A percentile compares a stretch with the other conserved stretches of the same genome.
These are phyloP conservation scores for Dissostichus mawsoni DNA, from an alignment of 2,113 vertebrate species.

Conservation along the genomic window DNA sequence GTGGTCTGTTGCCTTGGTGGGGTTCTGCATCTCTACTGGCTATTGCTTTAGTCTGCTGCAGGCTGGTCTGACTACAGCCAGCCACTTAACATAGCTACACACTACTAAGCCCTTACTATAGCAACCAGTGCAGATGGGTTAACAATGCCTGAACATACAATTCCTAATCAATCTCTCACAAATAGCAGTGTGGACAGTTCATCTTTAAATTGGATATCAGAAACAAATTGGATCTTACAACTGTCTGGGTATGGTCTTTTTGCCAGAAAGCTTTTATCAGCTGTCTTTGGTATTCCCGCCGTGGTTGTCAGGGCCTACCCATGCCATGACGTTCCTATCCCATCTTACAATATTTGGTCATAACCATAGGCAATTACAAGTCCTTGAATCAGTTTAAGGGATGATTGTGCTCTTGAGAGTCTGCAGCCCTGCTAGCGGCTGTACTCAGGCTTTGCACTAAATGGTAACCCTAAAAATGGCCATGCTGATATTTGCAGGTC, in stretches of 20 bases:
- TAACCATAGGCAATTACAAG: not conserved
- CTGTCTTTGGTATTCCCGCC: not conserved
- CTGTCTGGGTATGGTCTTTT: conserved; percentile 7
- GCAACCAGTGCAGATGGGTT: conserved; percentile 24
- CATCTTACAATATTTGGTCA: not conserved
- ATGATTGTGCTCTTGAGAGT: not conserved
- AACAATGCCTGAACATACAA: conserved; percentile 3
- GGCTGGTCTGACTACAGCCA: conserved; percentile 8
- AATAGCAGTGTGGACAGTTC: conserved; percentile 17
- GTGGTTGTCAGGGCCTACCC: not conserved
- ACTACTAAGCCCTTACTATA: conserved; percentile 12
- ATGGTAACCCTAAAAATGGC: too few species aligned
- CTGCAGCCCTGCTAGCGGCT: not conserved
- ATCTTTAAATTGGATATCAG: conserved; percentile 16
- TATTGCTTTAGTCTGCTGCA: conserved; percentile 23
- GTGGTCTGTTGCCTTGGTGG: conserved; percentile 31
- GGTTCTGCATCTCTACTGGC: conserved; percentile 30
- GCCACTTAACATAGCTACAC: conserved; percentile 19
- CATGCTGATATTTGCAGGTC: not conserved
- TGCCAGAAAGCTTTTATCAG: not conserved
- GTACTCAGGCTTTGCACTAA: not conserved
- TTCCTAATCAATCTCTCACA: conserved; percentile 23
- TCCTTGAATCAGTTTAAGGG: not conserved
- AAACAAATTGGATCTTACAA: conserved; percentile 40
- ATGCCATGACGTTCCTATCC: not conserved